These are phyloP conservation scores for Porites lobata DNA, from an alignment of 92 coral and sea anemone genomes.

Conservation along the genomic window DNA sequence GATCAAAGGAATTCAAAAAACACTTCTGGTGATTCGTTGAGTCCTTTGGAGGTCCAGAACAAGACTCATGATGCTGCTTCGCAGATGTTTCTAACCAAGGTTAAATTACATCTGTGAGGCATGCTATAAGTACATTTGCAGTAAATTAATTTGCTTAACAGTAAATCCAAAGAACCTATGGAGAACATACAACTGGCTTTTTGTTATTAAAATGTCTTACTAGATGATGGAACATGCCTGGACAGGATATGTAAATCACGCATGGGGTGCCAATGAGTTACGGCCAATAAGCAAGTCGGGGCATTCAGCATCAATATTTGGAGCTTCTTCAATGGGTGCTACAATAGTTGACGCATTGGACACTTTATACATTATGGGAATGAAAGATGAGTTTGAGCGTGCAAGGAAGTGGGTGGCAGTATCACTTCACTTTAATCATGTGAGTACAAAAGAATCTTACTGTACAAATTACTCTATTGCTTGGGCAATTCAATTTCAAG, in stretches of 20 bases:
- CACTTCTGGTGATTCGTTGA: too few species aligned
- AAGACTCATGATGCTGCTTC: too few species aligned
- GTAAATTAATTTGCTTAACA: too few species aligned
- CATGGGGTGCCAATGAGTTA: conserved; percentile 97
- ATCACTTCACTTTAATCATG: conserved; percentile 86
- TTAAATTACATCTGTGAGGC: too few species aligned
- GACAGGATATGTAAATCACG: conserved; percentile 91
- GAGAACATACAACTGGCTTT: not conserved
- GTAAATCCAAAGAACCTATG: not conserved
- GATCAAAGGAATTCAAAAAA: too few species aligned
- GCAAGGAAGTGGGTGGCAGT: conserved; percentile 96
- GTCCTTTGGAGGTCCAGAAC: too few species aligned
- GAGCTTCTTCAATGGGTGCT: conserved; percentile 91
- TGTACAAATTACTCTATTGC: too few species aligned
- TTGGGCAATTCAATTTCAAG: too few species aligned
- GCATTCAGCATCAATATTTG: conserved; percentile 95
- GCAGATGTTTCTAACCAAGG: too few species aligned
- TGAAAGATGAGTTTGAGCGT: conserved; percentile 94
- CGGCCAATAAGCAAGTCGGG: conserved; percentile 94
- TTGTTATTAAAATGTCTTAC: not conserved
- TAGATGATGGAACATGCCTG: conserved; percentile 99
- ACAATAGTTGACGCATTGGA: conserved; percentile 95
- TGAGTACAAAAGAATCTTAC: conserved; percentile 18
- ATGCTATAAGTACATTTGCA: too few species aligned
- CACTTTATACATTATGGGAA: conserved; percentile 91